A percentile compares a stretch with the other conserved stretches of the same genome.
Evolutionary conservation across 2,797 vertebrate species (phyloP).

Genomic region (Enoplosus armatus): DNA sequence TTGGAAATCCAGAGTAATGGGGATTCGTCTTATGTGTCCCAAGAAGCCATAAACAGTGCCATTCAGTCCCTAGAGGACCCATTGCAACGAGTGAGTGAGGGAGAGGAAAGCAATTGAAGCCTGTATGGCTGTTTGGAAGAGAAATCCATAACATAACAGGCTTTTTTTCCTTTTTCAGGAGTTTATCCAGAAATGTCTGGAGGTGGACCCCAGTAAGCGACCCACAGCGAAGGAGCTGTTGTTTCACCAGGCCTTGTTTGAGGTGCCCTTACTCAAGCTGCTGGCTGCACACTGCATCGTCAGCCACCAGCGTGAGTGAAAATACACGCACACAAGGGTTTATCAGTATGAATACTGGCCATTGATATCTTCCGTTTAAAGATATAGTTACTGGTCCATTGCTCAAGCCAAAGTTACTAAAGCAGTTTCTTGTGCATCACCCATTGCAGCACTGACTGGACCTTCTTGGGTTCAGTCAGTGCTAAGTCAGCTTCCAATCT

Average conservation of each 20-base stretch:
- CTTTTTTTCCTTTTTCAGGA: conserved; percentile 82
- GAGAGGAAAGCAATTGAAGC: neutral
- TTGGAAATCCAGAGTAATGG: conserved; percentile 99
- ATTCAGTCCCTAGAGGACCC: conserved; percentile 97
- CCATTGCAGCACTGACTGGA: neutral
- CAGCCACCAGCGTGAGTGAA: conserved; percentile 94
- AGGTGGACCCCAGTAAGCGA: conserved; percentile 91
- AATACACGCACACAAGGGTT: neutral
- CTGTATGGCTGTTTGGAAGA: neutral
- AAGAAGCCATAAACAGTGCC: conserved; percentile 98
- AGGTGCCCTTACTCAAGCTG: conserved; percentile 96
- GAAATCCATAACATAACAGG: neutral
- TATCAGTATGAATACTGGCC: neutral
- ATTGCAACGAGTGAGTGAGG: conserved; percentile 79
- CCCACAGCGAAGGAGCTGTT: conserved; percentile 96
- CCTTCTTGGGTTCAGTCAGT: neutral
- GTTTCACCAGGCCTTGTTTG: conserved; percentile 96
- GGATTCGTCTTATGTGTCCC: conserved; percentile 97
- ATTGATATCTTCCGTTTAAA: neutral
- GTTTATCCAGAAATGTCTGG: conserved; percentile 98
- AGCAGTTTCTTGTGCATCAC: neutral
- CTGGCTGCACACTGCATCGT: conserved; percentile 97
- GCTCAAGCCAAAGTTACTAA: neutral
- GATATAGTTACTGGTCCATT: neutral
- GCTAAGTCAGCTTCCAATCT: neutral